Evolutionary conservation across 2,113 vertebrate species (phyloP).

Genomic region (Sminthopsis crassicaudata): DNA sequence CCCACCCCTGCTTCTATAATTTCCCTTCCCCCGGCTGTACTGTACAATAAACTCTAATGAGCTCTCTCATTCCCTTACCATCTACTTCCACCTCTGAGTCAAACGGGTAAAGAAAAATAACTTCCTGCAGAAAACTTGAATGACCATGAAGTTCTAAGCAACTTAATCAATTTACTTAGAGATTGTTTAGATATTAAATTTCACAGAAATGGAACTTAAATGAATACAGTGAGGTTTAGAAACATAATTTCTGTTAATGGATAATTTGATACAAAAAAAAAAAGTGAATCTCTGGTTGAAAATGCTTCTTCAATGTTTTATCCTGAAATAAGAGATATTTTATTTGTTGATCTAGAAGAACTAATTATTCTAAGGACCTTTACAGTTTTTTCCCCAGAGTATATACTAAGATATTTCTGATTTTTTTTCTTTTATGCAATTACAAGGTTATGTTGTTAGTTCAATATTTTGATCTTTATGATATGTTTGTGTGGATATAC

Average conservation of each 20-base stretch:
- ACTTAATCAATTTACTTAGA: not conserved
- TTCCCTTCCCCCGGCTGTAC: slow-evolving; percentile 65
- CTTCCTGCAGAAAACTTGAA: slow-evolving; percentile 28
- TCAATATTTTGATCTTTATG: not conserved
- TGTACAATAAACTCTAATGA: slow-evolving; percentile 70
- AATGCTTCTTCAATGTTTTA: slow-evolving; percentile 30
- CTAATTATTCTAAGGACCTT: not conserved
- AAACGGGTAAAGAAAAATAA: slow-evolving; percentile 47
- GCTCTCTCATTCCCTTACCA: slow-evolving; percentile 51
- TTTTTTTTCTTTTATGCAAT: not conserved
- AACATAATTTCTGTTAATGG: slow-evolving; percentile 21
- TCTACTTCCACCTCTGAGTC: slow-evolving; percentile 18
- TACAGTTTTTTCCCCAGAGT: slow-evolving; percentile 26
- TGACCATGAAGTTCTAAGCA: slow-evolving; percentile 26
- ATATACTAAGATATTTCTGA: slow-evolving; percentile 31
- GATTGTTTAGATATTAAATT: not conserved
- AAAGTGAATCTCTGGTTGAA: slow-evolving; percentile 34
- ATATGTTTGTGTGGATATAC: not conserved
- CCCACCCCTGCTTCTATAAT: slow-evolving; percentile 64
- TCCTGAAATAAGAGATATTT: slow-evolving; percentile 21
- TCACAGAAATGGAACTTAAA: slow-evolving; percentile 13
- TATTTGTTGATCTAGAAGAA: not conserved
- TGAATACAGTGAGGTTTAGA: slow-evolving; percentile 9
- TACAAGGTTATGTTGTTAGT: not conserved
- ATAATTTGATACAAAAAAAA: not conserved